Evolutionary conservation across 2,888 invertebrate genomes (phyloP).

Genomic region (Pseudoips prasinana): DNA sequence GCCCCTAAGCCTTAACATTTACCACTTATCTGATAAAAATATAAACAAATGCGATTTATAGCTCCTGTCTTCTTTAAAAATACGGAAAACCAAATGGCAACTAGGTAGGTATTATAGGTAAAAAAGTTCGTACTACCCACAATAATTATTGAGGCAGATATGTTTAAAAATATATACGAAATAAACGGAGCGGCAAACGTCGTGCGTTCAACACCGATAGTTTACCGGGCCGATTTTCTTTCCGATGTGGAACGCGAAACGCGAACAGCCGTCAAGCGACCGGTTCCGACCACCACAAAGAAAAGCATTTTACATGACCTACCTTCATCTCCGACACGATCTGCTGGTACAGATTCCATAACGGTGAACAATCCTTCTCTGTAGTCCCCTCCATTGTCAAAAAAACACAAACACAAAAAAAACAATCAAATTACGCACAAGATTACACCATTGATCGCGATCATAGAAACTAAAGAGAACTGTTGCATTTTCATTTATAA

Average conservation of each 20-base stretch:
- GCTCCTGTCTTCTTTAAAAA: too few relatives aligned
- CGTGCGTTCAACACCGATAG: conserved; percentile 50
- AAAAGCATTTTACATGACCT: conserved; percentile 57
- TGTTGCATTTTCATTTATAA: conserved; percentile 62
- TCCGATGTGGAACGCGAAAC: conserved; percentile 45
- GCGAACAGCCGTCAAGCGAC: conserved; percentile 33
- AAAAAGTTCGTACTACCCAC: conserved; percentile 16
- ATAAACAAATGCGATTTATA: too few relatives aligned
- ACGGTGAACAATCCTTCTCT: conserved; percentile 93
- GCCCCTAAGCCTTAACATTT: too few relatives aligned
- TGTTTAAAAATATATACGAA: too few relatives aligned
- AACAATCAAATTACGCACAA: conserved; percentile 50
- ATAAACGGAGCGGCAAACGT: conserved; percentile 35
- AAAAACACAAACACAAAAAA: conserved; percentile 48
- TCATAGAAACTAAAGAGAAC: conserved; percentile 52
- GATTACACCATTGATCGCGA: conserved; percentile 56
- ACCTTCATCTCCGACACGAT: conserved; percentile 99
- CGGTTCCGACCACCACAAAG: conserved; percentile 23
- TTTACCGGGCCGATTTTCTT: conserved; percentile 50
- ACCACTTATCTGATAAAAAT: too few relatives aligned
- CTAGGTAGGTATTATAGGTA: too few relatives aligned
- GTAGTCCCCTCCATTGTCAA: conserved; percentile 86
- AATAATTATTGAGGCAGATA: neutral
- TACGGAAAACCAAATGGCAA: too few relatives aligned
- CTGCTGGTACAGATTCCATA: conserved; percentile 97